These are phyloP conservation scores for Ormia ochracea DNA, from an alignment of 2,888 invertebrate genomes.

Conservation along the genomic window DNA sequence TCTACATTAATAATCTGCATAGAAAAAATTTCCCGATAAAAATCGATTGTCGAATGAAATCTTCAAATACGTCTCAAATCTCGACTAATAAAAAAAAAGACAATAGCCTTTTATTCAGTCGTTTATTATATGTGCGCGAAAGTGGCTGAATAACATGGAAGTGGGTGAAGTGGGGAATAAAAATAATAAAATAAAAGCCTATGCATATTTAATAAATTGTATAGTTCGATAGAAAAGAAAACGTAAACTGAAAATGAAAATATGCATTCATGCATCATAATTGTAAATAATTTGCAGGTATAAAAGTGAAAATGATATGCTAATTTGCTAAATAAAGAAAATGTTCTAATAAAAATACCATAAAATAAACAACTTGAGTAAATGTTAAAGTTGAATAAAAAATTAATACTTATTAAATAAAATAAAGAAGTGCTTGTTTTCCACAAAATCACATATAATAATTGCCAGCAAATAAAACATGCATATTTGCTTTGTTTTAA, in stretches of 20 bases:
- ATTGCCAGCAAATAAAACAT: conserved; percentile 12
- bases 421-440: background rate
- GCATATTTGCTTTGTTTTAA: conserved; percentile 1
- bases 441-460: background rate
- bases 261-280: background rate
- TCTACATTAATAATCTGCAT: conserved; percentile 14
- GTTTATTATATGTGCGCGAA: conserved; percentile 58
- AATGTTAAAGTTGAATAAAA: background rate
- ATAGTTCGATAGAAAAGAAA: background rate
- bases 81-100: conserved; percentile 38
- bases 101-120: conserved; percentile 57
- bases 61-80: conserved; percentile 58
- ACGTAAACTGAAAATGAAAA: background rate
- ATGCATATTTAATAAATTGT: background rate
- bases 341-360: conserved; percentile 27
- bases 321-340: conserved; percentile 32
- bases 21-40: conserved; percentile 63
- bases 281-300: too few species aligned
- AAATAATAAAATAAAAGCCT: background rate
- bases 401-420: background rate
- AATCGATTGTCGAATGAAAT: conserved; percentile 73
- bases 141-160: conserved; percentile 34
- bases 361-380: background rate
- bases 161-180: conserved; percentile 44
- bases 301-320: conserved; percentile 53